Percentiles rank a stretch among this genome's conserved stretches.
Conservation (phyloP, 2,797 vertebrate species). For the Tamandua tetradactyla region DNA sequence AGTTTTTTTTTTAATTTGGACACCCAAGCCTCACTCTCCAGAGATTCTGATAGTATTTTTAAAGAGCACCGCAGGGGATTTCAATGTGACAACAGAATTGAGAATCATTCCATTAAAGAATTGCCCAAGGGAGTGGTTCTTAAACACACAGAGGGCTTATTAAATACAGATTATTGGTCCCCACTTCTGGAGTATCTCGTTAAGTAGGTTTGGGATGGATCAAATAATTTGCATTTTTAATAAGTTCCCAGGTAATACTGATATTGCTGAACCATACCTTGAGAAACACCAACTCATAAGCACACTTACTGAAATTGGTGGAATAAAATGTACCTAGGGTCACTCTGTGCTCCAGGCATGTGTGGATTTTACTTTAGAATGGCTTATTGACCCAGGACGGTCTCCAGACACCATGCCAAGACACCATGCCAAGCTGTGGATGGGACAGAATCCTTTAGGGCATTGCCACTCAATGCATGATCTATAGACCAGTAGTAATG, state of each 20-base stretch:
- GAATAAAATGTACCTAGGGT: neutral
- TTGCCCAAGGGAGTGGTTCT: neutral
- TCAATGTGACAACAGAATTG: neutral
- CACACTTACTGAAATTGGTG: neutral
- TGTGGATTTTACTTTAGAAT: neutral
- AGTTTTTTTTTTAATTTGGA: neutral
- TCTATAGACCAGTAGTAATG: neutral
- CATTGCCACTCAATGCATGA: accelerated
- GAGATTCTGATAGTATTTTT: neutral
- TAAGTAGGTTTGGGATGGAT: neutral
- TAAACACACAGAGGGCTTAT: neutral
- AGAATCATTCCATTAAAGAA: neutral
- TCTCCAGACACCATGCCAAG: neutral
- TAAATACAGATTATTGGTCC: accelerated
- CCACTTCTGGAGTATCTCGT: neutral
- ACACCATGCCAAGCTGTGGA: neutral
- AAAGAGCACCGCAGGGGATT: neutral
- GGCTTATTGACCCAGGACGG: neutral
- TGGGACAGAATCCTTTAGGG: neutral
- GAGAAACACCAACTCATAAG: neutral
- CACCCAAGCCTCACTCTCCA: too few relatives aligned
- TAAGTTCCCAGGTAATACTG: neutral
- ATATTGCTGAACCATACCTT: neutral
- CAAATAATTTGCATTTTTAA: neutral
- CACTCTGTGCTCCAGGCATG: neutral